Evolutionary conservation across 2,888 invertebrate species (phyloP), one percentile per base, ranked within the genome.

Genomic region (Folsomia manolachei): DNA sequence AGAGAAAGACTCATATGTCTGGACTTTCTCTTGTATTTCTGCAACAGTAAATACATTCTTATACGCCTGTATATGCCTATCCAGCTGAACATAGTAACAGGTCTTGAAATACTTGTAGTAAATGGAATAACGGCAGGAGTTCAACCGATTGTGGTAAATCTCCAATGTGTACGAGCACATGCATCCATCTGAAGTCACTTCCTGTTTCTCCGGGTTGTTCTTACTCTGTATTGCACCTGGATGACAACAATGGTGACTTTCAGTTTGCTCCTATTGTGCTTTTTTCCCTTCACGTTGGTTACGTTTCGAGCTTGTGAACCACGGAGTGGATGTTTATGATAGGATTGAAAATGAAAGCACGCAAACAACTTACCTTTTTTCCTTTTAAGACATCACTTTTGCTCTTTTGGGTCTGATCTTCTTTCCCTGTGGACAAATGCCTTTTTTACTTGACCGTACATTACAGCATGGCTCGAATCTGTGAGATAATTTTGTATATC

Each of bases 111-210:
- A 51, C 27, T 66, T 52, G 56, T 67, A 23, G 56, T 67, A 67
- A 67, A 67, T 67, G 67, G 60, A 67, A 67, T 67, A 60, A 19
- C 67, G 56, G 67, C 67, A 67, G 67, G 67, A 26, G 67, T 19
- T 21, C 19, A 27, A 26, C 27, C 27, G n/a, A 39, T 66, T 24
- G 62, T 56, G 56, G 21, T 18, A 18, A 14, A 56, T 14, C 56
- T 56, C 56, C n/a, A 14, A 4, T 39, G 4, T 56, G 56, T 56
- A 7, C 56, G 21, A 4, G 7, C 56, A 56, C 39, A 39, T 14
- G 39, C 39, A 39, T 39, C 39, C 39, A 39, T 39, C 39, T 39
- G 14, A 9, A 39, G 39, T 39, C 39, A 39, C 39, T n/a, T n/a
- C n/a, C n/a, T n/a, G 14, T 14, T 39, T 39, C 39, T 39, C 14